Evolutionary conservation across 2,797 vertebrate genomes (phyloP).

Genomic region (Rhynchonycteris naso): DNA sequence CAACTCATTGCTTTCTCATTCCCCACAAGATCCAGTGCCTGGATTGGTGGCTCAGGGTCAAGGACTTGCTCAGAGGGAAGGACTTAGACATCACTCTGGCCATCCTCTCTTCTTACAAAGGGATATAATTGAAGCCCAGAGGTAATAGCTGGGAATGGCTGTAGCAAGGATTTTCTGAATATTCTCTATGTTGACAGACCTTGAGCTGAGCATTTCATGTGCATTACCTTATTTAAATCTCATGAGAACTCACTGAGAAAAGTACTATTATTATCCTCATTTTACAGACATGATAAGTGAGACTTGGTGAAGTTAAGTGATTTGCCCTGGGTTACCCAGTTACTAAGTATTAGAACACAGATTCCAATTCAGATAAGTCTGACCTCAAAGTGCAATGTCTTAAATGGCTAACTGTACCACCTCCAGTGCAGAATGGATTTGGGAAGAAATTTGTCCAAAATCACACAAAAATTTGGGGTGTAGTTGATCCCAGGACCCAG

Average conservation of each 20-base stretch:
- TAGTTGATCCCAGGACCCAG: not conserved
- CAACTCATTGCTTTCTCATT: not conserved
- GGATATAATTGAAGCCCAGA: not conserved
- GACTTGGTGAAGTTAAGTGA: not conserved
- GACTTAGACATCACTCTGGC: not conserved
- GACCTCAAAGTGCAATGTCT: not conserved
- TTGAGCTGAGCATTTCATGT: not conserved
- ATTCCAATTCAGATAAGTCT: not conserved
- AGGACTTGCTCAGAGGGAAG: not conserved
- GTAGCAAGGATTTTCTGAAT: not conserved
- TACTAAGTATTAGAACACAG: not conserved
- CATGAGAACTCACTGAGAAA: not conserved
- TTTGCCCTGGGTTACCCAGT: not conserved
- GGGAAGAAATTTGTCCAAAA: not conserved
- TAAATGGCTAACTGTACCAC: not conserved
- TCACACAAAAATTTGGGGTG: not conserved
- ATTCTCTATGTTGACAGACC: not conserved
- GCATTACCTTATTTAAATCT: not conserved
- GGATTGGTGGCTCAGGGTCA: accelerated
- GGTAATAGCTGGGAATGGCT: not conserved
- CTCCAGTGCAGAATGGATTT: not conserved
- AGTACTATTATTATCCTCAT: not conserved
- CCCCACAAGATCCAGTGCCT: not conserved
- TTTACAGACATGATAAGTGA: not conserved
- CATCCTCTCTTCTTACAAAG: not conserved